Base-by-base conservation (phyloP, 2,888 invertebrate genomes). In the Acrocera orbiculus region DNA sequence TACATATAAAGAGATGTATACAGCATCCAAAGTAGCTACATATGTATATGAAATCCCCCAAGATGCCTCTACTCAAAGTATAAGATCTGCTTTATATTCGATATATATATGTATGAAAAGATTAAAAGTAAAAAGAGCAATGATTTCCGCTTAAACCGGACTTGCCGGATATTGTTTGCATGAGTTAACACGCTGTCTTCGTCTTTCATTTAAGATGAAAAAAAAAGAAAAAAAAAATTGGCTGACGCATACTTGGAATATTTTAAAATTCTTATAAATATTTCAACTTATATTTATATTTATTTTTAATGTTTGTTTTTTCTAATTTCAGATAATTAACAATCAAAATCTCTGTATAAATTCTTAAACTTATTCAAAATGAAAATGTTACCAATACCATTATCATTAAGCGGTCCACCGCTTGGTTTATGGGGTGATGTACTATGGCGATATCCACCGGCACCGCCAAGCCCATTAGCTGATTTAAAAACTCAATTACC, bases 401-500 rank as follows among this genome's bases (percentile, higher is more conserved):
- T 76, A 63, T 73, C 76, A 53, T 71, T 76, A 47, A 72, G 74
- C 63, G 69, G 72, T 40, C 78, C 82, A 57, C 73, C 76, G 40
- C 66, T 86, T 47, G 78, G 81, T 44, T 80, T 86, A 59, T 80
- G 76, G 65, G 71, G 76, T 47, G 87, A 89, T 56, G 64, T 87
- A 36, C 61, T 89, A 35, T 87, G 87, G 87, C 73, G 87, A 53
- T 87, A 87, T 57, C 82, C 83, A 31, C 66, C 77, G 40, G 75
- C 77, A 38, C 79, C 77, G 54, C 76, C 79, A 39, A 75, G 73
- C 41, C 81, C 82, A 8, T 65, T 81, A 40, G 69, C 79, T 39
- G 87, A 89, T 52, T 74, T 86, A 50, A 87, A 86, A 62, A 81
- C 81, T 33, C 86, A 87, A 54, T 63, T 89, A 47, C 89, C 89